phyloP scores from a whole-genome alignment of 2,113 vertebrate species.

The Oophaga pumilio region DNA sequence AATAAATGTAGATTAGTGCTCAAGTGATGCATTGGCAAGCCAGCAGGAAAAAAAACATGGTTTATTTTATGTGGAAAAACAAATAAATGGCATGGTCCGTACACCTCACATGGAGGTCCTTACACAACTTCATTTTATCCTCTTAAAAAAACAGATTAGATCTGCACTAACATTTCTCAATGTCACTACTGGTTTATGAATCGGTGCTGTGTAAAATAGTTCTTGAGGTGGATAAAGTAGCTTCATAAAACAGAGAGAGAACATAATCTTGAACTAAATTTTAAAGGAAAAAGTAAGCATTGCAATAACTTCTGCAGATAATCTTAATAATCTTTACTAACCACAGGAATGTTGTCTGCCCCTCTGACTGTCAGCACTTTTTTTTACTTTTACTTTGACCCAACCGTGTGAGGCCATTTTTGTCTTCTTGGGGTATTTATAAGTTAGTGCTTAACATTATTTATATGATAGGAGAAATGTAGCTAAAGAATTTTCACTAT shows the following conservation, averaged over 20 bases:
- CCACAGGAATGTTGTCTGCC: too few species aligned
- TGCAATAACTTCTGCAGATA: neutral
- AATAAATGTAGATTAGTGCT: constrained; percentile 74
- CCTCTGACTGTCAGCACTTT: too few species aligned
- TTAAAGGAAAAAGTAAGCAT: neutral
- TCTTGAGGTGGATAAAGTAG: constrained; percentile 1
- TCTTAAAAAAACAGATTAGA: constrained; percentile 57
- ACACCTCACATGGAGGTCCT: constrained; percentile 72
- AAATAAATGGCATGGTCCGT: constrained; percentile 71
- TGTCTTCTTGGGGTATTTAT: too few species aligned
- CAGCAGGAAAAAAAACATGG: constrained; percentile 49
- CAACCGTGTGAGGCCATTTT: too few species aligned
- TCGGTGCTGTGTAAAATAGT: constrained; percentile 24
- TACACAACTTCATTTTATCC: constrained; percentile 57
- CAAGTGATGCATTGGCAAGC: constrained; percentile 72
- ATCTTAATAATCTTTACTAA: neutral
- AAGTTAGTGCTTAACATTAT: too few species aligned
- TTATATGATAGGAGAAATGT: too few species aligned
- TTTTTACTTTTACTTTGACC: too few species aligned
- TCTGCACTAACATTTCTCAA: constrained; percentile 47
- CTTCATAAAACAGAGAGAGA: constrained; percentile 42
- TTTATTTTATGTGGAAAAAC: constrained; percentile 48
- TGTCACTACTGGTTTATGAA: constrained; percentile 52
- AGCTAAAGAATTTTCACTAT: too few species aligned
- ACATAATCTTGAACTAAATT: constrained; percentile 25